phyloP scores from a whole-genome alignment of 2,888 invertebrate species.

The Drosophila pseudotakahashii region DNA sequence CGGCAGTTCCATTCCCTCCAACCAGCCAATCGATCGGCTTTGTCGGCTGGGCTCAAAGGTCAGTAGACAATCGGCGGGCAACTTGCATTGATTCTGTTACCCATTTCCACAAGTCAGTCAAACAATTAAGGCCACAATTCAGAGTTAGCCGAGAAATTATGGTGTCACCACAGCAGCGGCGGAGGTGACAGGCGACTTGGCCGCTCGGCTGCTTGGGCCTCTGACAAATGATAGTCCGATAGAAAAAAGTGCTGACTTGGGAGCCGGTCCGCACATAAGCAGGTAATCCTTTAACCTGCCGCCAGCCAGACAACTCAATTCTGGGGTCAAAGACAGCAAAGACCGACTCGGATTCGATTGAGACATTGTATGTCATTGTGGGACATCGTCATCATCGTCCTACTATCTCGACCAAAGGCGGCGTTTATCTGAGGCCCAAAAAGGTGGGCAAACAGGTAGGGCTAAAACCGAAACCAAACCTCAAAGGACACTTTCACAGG shows the following conservation, averaged over 20 bases:
- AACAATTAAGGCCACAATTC: constrained; percentile 76
- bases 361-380: constrained; percentile 52
- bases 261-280: constrained; percentile 25
- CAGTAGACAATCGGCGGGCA: constrained; percentile 60
- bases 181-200: constrained; percentile 60
- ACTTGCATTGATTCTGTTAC: constrained; percentile 69
- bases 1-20: constrained; percentile 40
- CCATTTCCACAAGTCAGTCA: constrained; percentile 50
- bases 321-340: constrained; percentile 61
- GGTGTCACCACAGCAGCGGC: constrained; percentile 69
- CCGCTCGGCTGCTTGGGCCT: constrained; percentile 63
- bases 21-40: constrained; percentile 24
- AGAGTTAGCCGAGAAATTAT: constrained; percentile 73
- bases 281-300: constrained; percentile 77
- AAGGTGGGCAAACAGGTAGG: constrained; percentile 55
- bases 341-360: constrained; percentile 53
- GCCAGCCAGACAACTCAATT: constrained; percentile 59
- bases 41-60: constrained; percentile 70
- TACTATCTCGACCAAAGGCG: constrained; percentile 51
- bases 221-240: constrained; percentile 70
- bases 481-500: constrained; percentile 75
- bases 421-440: constrained; percentile 46
- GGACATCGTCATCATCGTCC: constrained; percentile 10
- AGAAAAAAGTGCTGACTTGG: constrained; percentile 68
- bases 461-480: constrained; percentile 38